Evolutionary conservation across 2,113 vertebrate species (phyloP), one percentile per base, ranked within the genome.

Genomic region (Thomomys bottae): DNA sequence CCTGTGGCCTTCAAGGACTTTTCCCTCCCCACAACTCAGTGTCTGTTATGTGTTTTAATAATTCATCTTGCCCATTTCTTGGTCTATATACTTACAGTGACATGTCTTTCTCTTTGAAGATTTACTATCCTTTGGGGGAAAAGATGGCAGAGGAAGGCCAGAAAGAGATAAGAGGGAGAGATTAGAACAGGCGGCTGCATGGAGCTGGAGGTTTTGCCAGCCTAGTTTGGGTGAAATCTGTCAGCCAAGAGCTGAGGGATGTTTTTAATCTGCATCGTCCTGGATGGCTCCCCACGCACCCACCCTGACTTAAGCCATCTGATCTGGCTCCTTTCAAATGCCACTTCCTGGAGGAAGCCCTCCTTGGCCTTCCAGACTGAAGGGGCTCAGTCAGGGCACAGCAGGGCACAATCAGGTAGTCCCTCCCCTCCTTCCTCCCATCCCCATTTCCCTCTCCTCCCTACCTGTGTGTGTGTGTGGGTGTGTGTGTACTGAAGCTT

Each of bases 61-160:
- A 98, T 97, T 97, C 97, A 97, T 98, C 97, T 96, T 95, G 97
- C 97, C 96, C 96, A 95, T 96, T 97, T 98, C 96, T 97, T 93
- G 89, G 94, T 93, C 93, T 96, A 73, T 89, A 82, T 94, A 94
- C 96, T 97, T 97, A 94, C 97, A 96, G 95, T 95, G 92, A 96
- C 92, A 92, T 88, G 96, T 96, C 97, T 97, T 97, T 96, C 97
- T 92, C 96, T 98, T 97, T 97, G 96, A 98, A 97, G 96, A 96
- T 90, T 97, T 88, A 87, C 75, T 96, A 93, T 95, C 96, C 45
- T 96, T 96, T 95, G 84, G 94, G 93, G 90, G 92, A 95, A 89
- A 93, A 96, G 85, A 94, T 95, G 88, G 92, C 59, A 45, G 91
- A 87, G 90, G 94, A 88, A 95, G 80, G 94, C 91, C 88, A 87